Conservation (phyloP, 2,113 vertebrate species). For the Capra hircus region DNA sequence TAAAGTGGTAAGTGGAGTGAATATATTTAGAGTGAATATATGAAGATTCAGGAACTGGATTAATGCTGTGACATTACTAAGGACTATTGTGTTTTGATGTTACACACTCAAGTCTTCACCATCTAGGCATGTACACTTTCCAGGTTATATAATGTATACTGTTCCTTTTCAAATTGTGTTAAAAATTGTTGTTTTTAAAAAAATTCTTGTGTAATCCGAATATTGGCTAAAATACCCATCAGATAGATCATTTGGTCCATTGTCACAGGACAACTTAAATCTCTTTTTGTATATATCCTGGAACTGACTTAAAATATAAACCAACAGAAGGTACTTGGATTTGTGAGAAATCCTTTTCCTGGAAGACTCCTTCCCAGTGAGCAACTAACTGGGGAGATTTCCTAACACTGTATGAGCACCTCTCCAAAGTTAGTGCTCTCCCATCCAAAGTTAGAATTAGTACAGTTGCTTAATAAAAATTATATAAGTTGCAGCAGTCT, state of each 20-base stretch:
- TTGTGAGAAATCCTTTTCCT: conserved; percentile 54
- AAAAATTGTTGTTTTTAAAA: conserved; percentile 34
- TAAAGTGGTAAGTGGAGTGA: neutral
- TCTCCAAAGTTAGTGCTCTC: neutral
- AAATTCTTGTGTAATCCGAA: conserved; percentile 15
- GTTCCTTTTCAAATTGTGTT: neutral
- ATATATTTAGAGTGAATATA: neutral
- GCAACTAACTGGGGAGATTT: neutral
- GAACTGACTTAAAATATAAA: conserved; percentile 44
- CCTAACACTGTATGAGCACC: neutral
- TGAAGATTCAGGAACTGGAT: neutral
- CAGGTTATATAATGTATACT: conserved; percentile 2
- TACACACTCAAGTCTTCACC: neutral
- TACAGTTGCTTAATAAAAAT: neutral
- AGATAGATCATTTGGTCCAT: conserved; percentile 35
- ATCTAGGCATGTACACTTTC: neutral
- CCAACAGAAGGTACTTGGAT: neutral
- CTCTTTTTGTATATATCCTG: neutral
- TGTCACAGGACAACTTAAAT: conserved; percentile 44
- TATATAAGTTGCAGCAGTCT: neutral
- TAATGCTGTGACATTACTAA: neutral
- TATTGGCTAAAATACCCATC: conserved; percentile 39
- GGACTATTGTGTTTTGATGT: neutral
- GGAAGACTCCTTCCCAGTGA: neutral
- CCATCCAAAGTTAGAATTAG: neutral